Evolutionary conservation across 2,797 vertebrate genomes (phyloP), one percentile per base, ranked within the genome.

Genomic region (Sarcophilus harrisii): DNA sequence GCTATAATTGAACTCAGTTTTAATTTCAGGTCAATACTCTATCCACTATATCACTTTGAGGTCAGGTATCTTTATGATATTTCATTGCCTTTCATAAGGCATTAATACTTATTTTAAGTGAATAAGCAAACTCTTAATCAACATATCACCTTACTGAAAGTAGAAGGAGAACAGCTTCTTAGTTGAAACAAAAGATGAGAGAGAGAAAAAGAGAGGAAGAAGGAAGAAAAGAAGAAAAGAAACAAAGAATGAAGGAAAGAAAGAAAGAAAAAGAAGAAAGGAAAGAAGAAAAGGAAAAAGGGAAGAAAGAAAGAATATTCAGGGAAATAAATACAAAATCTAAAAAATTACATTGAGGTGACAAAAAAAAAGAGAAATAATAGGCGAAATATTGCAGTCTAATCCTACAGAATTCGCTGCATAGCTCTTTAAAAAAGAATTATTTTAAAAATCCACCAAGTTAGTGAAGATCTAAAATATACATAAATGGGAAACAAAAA

Each of bases 231-330:
- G 27, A 59, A 59, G 5, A 9, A 59, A 59, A 6, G 27, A 59
- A 28, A 6, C 5, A 58, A 24, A 21, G 21, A 58, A 58, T 13
- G 57, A 18, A 58, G 13, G 57, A 18, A 58, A 21, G 21, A 27
- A 58, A 16, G 16, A 21, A 58, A 4, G 58, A 5, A 59, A 24
- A 38, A 5, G 8, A 13, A 62, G 30, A 14, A 5, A 16, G 32
- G 16, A 14, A 66, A 4, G 0, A 0, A 21, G n/a, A 1, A 5
- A 21, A 12, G 16, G 18, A 66, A 4, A 13, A 5, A 62, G 4
- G 30, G 30, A 62, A 12, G 27, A 28, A 59, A 10, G 27, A 11
- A 24, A 58, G 6, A 73, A 73, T 14, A n/a, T 16, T n/a, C 1
- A 66, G 62, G 16, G 9, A 81, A 2, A 81, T 21, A 81, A 81